These are phyloP conservation scores for Eucriotettix oculatus DNA, from an alignment of 2,888 invertebrate genomes.

Conservation along the genomic window DNA sequence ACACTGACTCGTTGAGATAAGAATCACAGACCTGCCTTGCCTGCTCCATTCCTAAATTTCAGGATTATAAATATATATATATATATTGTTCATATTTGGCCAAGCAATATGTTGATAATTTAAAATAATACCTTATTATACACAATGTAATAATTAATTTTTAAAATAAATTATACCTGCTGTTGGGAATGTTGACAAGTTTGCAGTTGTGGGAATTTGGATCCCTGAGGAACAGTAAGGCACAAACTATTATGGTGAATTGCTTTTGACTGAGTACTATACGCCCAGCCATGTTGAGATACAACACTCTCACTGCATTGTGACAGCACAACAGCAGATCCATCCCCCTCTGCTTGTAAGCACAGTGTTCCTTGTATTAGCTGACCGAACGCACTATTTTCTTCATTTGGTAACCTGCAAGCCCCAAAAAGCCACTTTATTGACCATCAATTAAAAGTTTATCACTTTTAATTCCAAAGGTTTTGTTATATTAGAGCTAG, in stretches of 20 bases:
- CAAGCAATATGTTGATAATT: too few relatives aligned
- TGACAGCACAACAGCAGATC: conserved; percentile 1
- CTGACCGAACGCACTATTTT: conserved; percentile 22
- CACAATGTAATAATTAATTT: too few relatives aligned
- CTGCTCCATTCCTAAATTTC: conserved; percentile 21
- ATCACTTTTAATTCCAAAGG: too few relatives aligned
- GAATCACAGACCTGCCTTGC: conserved; percentile 20
- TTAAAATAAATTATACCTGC: conserved; percentile 6
- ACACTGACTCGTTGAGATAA: conserved; percentile 20
- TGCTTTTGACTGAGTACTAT: conserved; percentile 2
- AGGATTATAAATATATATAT: too few relatives aligned
- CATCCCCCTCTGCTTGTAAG: conserved; percentile 4
- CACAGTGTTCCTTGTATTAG: conserved; percentile 21
- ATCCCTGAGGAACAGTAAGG: conserved; percentile 1
- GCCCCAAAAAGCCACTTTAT: not conserved
- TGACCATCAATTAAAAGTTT: too few relatives aligned
- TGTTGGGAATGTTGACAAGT: conserved; percentile 1
- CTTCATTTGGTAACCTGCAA: conserved; percentile 17
- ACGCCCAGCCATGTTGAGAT: conserved; percentile 9
- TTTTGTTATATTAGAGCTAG: too few relatives aligned
- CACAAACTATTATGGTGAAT: conserved; percentile 5
- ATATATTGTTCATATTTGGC: too few relatives aligned
- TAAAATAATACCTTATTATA: too few relatives aligned
- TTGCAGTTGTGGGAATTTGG: conserved; percentile 1
- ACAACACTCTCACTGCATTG: conserved; percentile 3